A percentile compares a stretch with the other conserved stretches of the same genome.
Conservation (phyloP, 1,140 invertebrate genomes). For the Temnothorax longispinosus region DNA sequence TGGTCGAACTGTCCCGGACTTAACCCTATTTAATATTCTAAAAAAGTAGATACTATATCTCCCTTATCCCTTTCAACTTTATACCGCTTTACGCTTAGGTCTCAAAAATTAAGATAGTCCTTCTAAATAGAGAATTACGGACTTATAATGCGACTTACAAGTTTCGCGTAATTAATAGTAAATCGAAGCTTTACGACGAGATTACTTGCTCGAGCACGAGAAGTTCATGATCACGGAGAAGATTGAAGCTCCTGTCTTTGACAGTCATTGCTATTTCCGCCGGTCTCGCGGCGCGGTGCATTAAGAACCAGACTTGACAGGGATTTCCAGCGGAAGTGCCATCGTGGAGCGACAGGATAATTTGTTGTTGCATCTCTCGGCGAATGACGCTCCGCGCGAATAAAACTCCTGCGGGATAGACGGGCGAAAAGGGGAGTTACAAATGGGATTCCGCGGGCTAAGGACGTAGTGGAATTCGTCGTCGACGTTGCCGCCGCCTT, state of each 20-base stretch:
- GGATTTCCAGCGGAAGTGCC: constrained; percentile 43
- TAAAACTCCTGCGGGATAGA: constrained; percentile 27
- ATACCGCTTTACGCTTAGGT: not conserved
- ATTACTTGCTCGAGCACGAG: not conserved
- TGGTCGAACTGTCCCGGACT: no score
- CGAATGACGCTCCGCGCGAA: constrained; percentile 31
- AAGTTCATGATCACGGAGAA: not conserved
- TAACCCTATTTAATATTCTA: no score
- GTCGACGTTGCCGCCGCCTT: constrained; percentile 16
- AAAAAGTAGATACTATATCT: no score
- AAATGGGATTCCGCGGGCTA: constrained; percentile 11
- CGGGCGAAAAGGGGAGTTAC: constrained; percentile 9
- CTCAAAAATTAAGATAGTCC: not conserved
- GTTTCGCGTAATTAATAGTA: not conserved
- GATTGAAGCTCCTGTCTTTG: constrained; percentile 15
- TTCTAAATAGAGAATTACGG: not conserved
- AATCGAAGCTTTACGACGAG: not conserved
- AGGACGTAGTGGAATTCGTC: constrained; percentile 1
- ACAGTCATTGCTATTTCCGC: constrained; percentile 46
- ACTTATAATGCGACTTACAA: constrained; percentile 2
- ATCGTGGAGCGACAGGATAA: constrained; percentile 49
- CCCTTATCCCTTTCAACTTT: not conserved
- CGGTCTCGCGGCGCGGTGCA: constrained; percentile 23
- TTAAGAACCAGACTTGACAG: constrained; percentile 33
- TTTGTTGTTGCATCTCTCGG: constrained; percentile 48